Conservation (phyloP, 2,797 vertebrate species). For the Pipistrellus pipistrellus region DNA sequence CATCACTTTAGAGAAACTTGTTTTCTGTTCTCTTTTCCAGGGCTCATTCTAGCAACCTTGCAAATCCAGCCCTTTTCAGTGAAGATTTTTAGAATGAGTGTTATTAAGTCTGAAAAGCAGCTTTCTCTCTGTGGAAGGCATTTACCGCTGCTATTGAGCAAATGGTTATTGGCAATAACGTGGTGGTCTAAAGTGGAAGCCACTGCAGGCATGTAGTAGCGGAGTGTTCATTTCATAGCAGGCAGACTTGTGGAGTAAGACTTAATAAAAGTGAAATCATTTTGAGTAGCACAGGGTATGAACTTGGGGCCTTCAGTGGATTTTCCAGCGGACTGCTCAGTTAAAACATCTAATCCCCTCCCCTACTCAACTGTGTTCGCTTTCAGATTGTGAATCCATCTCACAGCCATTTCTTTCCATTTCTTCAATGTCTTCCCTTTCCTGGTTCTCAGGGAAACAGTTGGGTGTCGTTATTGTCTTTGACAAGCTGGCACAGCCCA, state of each 20-base stretch:
- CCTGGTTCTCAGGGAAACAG: background rate
- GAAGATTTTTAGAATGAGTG: conserved; percentile 60
- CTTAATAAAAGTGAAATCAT: conserved; percentile 43
- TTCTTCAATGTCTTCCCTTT: background rate
- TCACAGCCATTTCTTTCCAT: background rate
- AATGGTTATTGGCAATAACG: conserved; percentile 66
- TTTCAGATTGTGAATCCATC: conserved; percentile 19
- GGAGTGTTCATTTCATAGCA: conserved; percentile 69
- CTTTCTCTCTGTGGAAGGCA: conserved; percentile 58
- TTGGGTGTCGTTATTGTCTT: background rate
- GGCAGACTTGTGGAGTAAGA: conserved; percentile 9
- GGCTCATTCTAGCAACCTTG: conserved; percentile 45
- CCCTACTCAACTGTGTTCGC: background rate
- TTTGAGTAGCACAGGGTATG: conserved; percentile 2
- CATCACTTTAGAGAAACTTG: background rate
- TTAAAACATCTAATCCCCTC: conserved; percentile 18
- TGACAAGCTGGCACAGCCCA: background rate
- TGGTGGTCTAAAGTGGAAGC: conserved; percentile 19
- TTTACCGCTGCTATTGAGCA: conserved; percentile 69
- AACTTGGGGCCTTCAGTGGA: background rate
- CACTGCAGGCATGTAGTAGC: conserved; percentile 7
- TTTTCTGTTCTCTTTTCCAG: conserved; percentile 31
- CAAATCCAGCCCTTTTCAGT: conserved; percentile 32
- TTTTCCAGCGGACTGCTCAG: conserved; percentile 41
- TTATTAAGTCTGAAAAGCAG: conserved; percentile 59